Evolutionary conservation across 2,888 invertebrate species (phyloP).

Genomic region (Pammene fasciana): DNA sequence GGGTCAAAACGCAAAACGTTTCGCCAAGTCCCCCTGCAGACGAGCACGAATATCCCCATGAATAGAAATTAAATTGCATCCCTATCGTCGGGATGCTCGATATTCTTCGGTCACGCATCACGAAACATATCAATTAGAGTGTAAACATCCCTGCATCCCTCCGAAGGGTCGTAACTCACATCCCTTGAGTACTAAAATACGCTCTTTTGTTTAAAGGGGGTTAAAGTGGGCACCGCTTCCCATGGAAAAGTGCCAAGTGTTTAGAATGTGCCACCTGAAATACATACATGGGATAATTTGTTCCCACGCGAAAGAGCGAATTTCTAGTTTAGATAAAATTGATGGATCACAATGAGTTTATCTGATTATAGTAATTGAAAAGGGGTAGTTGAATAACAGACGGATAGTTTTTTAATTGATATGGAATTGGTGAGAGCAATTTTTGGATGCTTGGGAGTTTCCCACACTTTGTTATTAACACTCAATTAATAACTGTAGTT

Average conservation of each 20-base stretch:
- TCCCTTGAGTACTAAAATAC: neutral
- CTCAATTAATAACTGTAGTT: neutral
- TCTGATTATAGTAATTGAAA: constrained; percentile 31
- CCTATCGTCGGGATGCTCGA: constrained; percentile 42
- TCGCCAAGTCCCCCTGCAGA: constrained; percentile 23
- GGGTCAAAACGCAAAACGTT: constrained; percentile 32
- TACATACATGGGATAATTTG: constrained; percentile 36
- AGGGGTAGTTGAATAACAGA: constrained; percentile 29
- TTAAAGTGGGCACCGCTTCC: constrained; percentile 54
- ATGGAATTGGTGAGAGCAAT: constrained; percentile 2
- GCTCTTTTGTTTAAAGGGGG: constrained; percentile 1
- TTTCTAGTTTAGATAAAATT: constrained; percentile 38
- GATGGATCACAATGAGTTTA: constrained; percentile 32
- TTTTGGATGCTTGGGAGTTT: neutral
- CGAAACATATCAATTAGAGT: constrained; percentile 64
- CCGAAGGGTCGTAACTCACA: constrained; percentile 8
- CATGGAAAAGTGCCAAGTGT: constrained; percentile 71
- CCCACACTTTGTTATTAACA: neutral
- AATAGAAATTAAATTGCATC: constrained; percentile 39
- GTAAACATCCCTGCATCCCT: constrained; percentile 56
- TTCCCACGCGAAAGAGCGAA: constrained; percentile 62
- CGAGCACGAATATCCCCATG: constrained; percentile 23
- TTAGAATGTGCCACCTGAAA: constrained; percentile 48
- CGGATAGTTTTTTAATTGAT: constrained; percentile 34
- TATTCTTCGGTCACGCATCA: constrained; percentile 62